Percentiles rank a stretch among this genome's conserved stretches.
Evolutionary conservation across 2,888 invertebrate species (phyloP).

Genomic region (Hedychridium roseum): DNA sequence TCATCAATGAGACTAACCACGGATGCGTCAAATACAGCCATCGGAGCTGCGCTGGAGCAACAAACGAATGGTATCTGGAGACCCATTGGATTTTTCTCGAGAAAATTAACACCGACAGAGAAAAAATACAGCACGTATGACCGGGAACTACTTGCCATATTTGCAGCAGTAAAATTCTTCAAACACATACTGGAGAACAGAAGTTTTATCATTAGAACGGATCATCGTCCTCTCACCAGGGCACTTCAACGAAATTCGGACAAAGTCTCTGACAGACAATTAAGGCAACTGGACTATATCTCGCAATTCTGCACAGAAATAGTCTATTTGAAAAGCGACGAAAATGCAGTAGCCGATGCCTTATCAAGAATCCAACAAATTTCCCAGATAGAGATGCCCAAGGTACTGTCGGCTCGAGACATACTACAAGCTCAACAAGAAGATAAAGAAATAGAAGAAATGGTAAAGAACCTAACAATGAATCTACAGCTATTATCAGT

Average conservation of each 20-base stretch:
- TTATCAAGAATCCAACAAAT: conserved; percentile 13
- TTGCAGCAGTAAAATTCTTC: conserved; percentile 1
- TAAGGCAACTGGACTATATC: conserved; percentile 18
- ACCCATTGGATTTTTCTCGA: no score
- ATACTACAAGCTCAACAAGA: conserved; percentile 7
- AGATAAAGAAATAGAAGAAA: conserved; percentile 14
- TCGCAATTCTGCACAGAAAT: conserved; percentile 20
- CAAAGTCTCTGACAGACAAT: conserved; percentile 11
- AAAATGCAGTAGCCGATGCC: conserved; percentile 18
- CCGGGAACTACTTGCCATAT: no score
- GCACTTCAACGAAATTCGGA: conserved; percentile 4
- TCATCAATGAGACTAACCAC: background rate
- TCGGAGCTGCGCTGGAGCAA: conserved; percentile 18
- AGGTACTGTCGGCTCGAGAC: background rate
- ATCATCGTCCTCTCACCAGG: background rate
- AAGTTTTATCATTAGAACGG: background rate
- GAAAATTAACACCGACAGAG: background rate
- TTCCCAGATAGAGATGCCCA: conserved; percentile 9
- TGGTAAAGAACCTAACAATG: no score
- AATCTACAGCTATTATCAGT: no score
- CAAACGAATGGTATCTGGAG: background rate
- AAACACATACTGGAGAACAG: conserved; percentile 3
- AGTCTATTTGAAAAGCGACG: conserved; percentile 6
- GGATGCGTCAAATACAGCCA: conserved; percentile 17
- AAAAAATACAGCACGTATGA: conserved; percentile 7